Evolutionary conservation across 37 sponge, comb jelly and placozoan genomes (phyloP).

Genomic region (Haliclona indistincta): DNA sequence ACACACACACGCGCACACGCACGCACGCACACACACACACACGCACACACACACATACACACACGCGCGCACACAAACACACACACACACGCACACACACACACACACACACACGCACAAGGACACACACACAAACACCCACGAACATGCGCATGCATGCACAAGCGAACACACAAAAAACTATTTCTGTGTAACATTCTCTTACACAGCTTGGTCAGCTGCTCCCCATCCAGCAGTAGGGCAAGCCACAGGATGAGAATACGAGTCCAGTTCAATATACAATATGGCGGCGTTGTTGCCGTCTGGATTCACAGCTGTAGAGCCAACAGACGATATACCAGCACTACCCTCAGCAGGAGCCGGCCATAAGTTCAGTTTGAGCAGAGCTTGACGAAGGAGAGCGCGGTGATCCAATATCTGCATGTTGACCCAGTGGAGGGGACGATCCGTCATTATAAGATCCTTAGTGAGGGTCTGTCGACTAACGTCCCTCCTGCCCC

Average conservation of each 20-base stretch:
- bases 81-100: no score
- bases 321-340: conserved; percentile 64
- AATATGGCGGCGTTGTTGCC: conserved; percentile 75
- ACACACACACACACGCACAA: no score
- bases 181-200: no score
- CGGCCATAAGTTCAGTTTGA: conserved; percentile 80
- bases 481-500: conserved; percentile 5
- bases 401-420: conserved; percentile 90
- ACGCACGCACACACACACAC: no score
- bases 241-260: conserved; percentile 87
- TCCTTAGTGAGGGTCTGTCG: conserved; percentile 1
- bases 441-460: conserved; percentile 27
- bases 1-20: no score
- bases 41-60: no score
- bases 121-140: no score
- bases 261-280: conserved; percentile 81
- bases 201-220: background rate
- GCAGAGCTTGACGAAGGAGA: conserved; percentile 67
- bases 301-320: conserved; percentile 82
- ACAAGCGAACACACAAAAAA: no score
- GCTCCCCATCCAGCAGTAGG: conserved; percentile 74
- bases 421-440: conserved; percentile 88
- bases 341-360: conserved; percentile 16
- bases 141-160: no score
- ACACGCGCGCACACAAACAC: no score